phyloP scores from a whole-genome alignment of 2,888 invertebrate genomes.

The Harmothoe impar region DNA sequence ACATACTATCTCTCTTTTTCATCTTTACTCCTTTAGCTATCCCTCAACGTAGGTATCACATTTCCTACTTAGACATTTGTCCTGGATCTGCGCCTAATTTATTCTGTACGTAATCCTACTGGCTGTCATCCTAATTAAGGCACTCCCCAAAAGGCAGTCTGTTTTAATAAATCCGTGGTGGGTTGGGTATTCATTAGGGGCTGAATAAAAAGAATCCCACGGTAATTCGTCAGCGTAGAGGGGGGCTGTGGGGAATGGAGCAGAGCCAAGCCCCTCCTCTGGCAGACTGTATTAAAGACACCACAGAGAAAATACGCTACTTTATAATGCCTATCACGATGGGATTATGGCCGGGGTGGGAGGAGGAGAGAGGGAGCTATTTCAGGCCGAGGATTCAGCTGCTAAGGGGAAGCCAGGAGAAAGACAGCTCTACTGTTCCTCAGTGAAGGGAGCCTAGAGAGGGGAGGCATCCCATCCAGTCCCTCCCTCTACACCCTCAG shows the following conservation, averaged over 20 bases:
- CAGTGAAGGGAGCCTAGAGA: no score
- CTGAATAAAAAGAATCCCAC: background rate
- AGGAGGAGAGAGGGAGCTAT: constrained; percentile 8
- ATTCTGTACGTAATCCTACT: background rate
- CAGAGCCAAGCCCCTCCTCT: background rate
- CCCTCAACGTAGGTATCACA: constrained; percentile 12
- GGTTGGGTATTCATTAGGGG: constrained; percentile 12
- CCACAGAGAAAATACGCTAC: background rate
- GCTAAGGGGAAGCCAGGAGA: no score
- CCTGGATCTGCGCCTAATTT: background rate
- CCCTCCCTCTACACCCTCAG: background rate
- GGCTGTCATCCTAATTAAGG: constrained; percentile 25
- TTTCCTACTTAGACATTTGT: constrained; percentile 11
- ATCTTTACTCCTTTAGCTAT: background rate
- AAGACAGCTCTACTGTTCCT: no score
- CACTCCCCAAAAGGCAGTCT: background rate
- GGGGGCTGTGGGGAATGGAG: background rate
- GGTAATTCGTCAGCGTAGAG: constrained; percentile 7
- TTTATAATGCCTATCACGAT: constrained; percentile 26
- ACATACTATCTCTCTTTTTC: background rate
- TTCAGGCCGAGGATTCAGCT: no score
- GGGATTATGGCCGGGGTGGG: constrained; percentile 10
- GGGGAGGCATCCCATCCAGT: background rate
- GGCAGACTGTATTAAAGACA: background rate
- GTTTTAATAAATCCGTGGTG: constrained; percentile 12